Base-by-base conservation (phyloP, 2,797 vertebrate species). In the Poeciliopsis infans region DNA sequence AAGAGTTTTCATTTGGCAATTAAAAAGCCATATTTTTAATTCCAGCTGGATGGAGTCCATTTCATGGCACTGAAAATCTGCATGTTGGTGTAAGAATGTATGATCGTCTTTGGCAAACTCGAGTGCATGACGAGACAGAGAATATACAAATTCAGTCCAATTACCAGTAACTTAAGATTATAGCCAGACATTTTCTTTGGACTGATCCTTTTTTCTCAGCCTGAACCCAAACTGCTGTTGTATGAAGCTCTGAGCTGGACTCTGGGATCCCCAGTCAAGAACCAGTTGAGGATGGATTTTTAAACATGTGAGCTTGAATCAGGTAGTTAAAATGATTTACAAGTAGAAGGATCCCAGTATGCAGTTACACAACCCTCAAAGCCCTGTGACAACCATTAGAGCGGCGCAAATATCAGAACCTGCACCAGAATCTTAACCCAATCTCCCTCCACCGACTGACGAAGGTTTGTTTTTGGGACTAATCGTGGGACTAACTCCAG, bases 331-430 rank as follows among this genome's bases (percentile, higher is more conserved):
- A 88, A 86, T 79, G 83, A 84, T 92, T 85, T 83, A 51, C 82
- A 71, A 74, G 83, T 25, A 59, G 83, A 61, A 33, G n/a, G 43
- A 74, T 84, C 64, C 82, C 91, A 86, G 86, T 89, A 79, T 85
- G 88, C 83, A 64, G 77, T 86, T 83, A 79, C n/a, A 39, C 84
- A 91, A 89, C 81, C 88, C 84, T 91, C 79, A 88, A 88, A 91
- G 85, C 46, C 33, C 28, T 82, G 74, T 59, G 81, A 84, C 79
- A 78, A 80, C 84, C 82, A 86, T 57, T 47, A 66, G 51, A 68
- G 18, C 79, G 66, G 16, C 4, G 68, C 53, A 45, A 51, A 59
- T 13, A 23, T 31, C 51, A 25, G 61, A 72, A 79, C 88, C 79
- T 91, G 89, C 81, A 47, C 79, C 72, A 23, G 51, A 18, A n/a